phyloP scores from a whole-genome alignment of 2,888 invertebrate species.

The Parnassius glacialis region DNA sequence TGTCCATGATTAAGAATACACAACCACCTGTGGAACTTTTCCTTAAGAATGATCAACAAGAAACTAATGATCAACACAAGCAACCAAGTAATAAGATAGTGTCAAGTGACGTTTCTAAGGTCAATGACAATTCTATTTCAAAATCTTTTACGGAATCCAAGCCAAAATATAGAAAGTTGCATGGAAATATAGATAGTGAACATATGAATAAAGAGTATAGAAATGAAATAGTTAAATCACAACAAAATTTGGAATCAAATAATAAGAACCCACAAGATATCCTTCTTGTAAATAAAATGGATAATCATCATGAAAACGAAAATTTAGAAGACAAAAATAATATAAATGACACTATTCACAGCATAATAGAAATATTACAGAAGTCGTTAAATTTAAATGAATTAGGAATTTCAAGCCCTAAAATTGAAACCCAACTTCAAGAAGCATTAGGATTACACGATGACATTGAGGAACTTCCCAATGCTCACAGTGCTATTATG shows the following conservation, averaged over 20 bases:
- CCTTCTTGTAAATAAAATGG: slow-evolving; percentile 6
- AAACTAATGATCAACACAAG: slow-evolving; percentile 1
- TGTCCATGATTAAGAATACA: slow-evolving; percentile 7
- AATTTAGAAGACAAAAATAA: neutral
- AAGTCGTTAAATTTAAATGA: neutral
- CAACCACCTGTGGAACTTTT: slow-evolving; percentile 4
- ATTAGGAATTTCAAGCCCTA: no score
- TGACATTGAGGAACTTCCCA: neutral
- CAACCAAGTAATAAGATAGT: slow-evolving; percentile 1
- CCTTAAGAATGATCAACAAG: neutral
- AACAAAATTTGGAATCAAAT: neutral
- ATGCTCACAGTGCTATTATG: neutral
- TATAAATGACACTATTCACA: slow-evolving; percentile 1
- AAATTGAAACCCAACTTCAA: neutral
- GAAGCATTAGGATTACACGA: neutral
- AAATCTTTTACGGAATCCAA: neutral
- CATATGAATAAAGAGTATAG: neutral
- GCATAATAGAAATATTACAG: slow-evolving; percentile 9
- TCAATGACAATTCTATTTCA: no score
- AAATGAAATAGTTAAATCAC: neutral
- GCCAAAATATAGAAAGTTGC: neutral
- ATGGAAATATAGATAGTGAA: neutral
- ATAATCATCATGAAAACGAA: neutral
- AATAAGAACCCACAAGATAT: neutral
- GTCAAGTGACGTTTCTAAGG: neutral